A percentile compares a stretch with the other conserved stretches of the same genome.
Conservation (phyloP, 2,113 vertebrate species). For the Cephalophus harveyi region DNA sequence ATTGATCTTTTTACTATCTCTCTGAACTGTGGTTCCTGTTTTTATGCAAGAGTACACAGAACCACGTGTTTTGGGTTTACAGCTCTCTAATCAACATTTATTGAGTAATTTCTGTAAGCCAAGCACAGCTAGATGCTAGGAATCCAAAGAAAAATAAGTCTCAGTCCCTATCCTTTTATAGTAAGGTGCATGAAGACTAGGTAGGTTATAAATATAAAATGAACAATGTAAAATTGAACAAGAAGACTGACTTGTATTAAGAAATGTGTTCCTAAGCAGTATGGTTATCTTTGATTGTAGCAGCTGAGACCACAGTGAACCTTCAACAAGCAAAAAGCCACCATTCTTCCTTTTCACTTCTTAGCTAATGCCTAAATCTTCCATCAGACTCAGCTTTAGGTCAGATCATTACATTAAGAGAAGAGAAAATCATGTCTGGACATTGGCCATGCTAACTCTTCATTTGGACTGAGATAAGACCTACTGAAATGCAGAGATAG, state of each 20-base stretch:
- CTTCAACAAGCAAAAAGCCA: not conserved
- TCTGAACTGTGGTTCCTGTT: not conserved
- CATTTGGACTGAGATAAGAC: not conserved
- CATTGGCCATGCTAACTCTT: not conserved
- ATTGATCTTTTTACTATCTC: not conserved
- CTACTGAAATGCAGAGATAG: not conserved
- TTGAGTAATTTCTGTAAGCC: not conserved
- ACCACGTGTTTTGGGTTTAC: not conserved
- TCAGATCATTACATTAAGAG: not conserved
- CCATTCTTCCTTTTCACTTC: not conserved
- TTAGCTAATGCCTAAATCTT: constrained; percentile 3
- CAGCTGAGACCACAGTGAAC: not conserved
- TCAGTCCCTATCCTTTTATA: not conserved
- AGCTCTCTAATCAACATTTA: not conserved
- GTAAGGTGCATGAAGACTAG: not conserved
- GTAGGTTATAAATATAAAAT: constrained; percentile 24
- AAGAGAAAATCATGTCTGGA: constrained; percentile 24
- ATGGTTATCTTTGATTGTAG: not conserved
- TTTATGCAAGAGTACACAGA: not conserved
- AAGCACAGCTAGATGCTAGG: not conserved
- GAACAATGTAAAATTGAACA: constrained; percentile 16
- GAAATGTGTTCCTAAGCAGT: not conserved
- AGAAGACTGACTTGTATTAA: not conserved
- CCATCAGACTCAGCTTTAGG: not conserved
- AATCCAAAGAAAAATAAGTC: not conserved